A percentile compares a stretch with the other conserved stretches of the same genome.
Evolutionary conservation across 2,888 invertebrate genomes (phyloP).

Genomic region (Acanthosoma haemorrhoidale): DNA sequence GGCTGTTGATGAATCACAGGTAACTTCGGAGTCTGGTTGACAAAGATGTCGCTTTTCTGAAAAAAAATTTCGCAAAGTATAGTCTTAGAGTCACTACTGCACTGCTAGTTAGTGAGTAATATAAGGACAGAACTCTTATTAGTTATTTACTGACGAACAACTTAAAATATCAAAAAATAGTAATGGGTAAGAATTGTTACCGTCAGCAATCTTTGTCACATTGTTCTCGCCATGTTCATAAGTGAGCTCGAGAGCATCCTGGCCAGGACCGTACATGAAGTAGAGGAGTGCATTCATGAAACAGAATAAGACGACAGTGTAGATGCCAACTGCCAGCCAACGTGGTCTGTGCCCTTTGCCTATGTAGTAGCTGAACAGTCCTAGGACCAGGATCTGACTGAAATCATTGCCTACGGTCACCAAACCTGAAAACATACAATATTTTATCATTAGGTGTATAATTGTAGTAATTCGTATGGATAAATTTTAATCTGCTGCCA

Average conservation of each 20-base stretch:
- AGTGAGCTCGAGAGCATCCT: constrained; percentile 58
- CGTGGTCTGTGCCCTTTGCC: constrained; percentile 64
- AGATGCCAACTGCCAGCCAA: constrained; percentile 61
- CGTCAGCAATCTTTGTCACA: too few relatives aligned
- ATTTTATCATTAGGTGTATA: too few relatives aligned
- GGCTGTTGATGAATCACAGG: constrained; percentile 51
- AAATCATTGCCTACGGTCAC: constrained; percentile 68
- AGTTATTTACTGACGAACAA: too few relatives aligned
- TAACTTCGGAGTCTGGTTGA: constrained; percentile 45
- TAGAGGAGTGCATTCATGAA: constrained; percentile 61
- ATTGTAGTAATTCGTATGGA: too few relatives aligned
- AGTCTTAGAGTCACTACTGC: too few relatives aligned
- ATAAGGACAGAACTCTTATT: too few relatives aligned
- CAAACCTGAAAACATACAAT: too few relatives aligned
- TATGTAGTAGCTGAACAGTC: constrained; percentile 62
- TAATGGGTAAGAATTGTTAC: too few relatives aligned
- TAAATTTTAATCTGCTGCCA: too few relatives aligned
- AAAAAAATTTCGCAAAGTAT: too few relatives aligned
- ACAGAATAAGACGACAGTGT: constrained; percentile 59
- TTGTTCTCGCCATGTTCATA: constrained; percentile 51
- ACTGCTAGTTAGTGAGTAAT: too few relatives aligned
- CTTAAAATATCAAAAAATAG: too few relatives aligned
- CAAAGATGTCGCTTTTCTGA: constrained; percentile 54
- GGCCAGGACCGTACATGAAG: constrained; percentile 61
- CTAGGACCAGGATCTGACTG: constrained; percentile 60